These are phyloP conservation scores for Drepanosiphum platanoidis DNA, from an alignment of 2,888 invertebrate species.

Conservation along the genomic window DNA sequence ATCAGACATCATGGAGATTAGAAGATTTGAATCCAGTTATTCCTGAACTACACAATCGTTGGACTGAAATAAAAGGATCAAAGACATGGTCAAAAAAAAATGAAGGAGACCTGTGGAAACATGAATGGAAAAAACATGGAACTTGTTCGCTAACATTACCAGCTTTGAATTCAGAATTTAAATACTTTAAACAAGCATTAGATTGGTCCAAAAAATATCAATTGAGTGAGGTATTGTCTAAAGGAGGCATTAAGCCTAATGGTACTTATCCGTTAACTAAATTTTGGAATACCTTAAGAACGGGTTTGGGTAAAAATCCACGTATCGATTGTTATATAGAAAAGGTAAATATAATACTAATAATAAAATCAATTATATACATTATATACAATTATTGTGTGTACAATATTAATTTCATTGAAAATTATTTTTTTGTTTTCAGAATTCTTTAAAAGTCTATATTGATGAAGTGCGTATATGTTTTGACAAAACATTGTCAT, in stretches of 20 bases:
- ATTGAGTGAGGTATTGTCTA: slow-evolving; percentile 72
- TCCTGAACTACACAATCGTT: slow-evolving; percentile 71
- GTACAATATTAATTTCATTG: no score
- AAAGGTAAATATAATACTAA: no score
- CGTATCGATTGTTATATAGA: slow-evolving; percentile 75
- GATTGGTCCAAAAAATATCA: slow-evolving; percentile 73
- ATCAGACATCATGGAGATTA: slow-evolving; percentile 75
- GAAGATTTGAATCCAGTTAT: slow-evolving; percentile 73
- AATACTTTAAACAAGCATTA: slow-evolving; percentile 77
- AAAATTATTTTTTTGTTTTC: slow-evolving; percentile 30
- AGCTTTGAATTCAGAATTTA: slow-evolving; percentile 72
- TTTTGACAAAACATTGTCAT: slow-evolving; percentile 74
- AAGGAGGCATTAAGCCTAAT: slow-evolving; percentile 71
- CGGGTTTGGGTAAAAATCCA: slow-evolving; percentile 71
- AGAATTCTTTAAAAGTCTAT: slow-evolving; percentile 2
- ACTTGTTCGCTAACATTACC: slow-evolving; percentile 77
- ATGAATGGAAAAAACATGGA: slow-evolving; percentile 87
- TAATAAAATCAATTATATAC: no score
- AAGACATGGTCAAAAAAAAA: slow-evolving; percentile 66
- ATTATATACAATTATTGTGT: no score
- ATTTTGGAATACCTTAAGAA: slow-evolving; percentile 57
- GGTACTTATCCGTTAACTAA: slow-evolving; percentile 69
- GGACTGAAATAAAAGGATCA: slow-evolving; percentile 78
- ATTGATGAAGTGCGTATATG: slow-evolving; percentile 78
- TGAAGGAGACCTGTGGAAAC: slow-evolving; percentile 76